Percentiles rank a stretch among this genome's conserved stretches.
These are phyloP conservation scores for Drosophila tripunctata DNA, from an alignment of 2,888 invertebrate species.

Conservation along the genomic window DNA sequence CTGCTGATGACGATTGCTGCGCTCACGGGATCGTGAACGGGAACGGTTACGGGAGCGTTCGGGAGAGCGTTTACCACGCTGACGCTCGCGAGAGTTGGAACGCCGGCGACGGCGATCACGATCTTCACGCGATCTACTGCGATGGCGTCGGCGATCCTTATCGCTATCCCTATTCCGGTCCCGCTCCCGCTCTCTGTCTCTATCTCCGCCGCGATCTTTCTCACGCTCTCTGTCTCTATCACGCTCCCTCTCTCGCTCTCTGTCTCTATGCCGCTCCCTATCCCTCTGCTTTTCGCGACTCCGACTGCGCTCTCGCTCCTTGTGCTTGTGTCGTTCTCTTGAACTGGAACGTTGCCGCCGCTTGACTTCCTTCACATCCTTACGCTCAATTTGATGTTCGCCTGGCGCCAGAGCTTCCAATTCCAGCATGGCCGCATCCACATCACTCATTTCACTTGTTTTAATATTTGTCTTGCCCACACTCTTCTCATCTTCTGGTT, in stretches of 20 bases:
- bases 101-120: slow-evolving; percentile 36
- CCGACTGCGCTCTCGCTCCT: slow-evolving; percentile 37
- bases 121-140: slow-evolving; percentile 3
- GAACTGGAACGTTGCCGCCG: slow-evolving; percentile 53
- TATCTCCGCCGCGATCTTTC: too few relatives aligned
- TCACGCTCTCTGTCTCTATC: slow-evolving; percentile 19
- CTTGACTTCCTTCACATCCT: slow-evolving; percentile 44
- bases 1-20: slow-evolving; percentile 72
- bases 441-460: slow-evolving; percentile 79
- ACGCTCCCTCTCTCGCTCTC: slow-evolving; percentile 33
- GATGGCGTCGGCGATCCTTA: neutral
- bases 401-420: slow-evolving; percentile 92
- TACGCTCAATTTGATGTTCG: slow-evolving; percentile 14
- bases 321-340: slow-evolving; percentile 57
- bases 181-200: slow-evolving; percentile 27
- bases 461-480: slow-evolving; percentile 44
- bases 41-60: slow-evolving; percentile 22
- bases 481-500: slow-evolving; percentile 83
- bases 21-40: slow-evolving; percentile 39
- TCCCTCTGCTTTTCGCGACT: slow-evolving; percentile 33
- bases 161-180: slow-evolving; percentile 27
- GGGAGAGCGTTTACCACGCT: slow-evolving; percentile 31
- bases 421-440: slow-evolving; percentile 93
- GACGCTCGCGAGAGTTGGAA: slow-evolving; percentile 37
- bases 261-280: slow-evolving; percentile 19